A percentile compares a stretch with the other conserved stretches of the same genome.
These are phyloP conservation scores for Anagrus nilaparvatae DNA, from an alignment of 1,140 invertebrate species.

Conservation along the genomic window DNA sequence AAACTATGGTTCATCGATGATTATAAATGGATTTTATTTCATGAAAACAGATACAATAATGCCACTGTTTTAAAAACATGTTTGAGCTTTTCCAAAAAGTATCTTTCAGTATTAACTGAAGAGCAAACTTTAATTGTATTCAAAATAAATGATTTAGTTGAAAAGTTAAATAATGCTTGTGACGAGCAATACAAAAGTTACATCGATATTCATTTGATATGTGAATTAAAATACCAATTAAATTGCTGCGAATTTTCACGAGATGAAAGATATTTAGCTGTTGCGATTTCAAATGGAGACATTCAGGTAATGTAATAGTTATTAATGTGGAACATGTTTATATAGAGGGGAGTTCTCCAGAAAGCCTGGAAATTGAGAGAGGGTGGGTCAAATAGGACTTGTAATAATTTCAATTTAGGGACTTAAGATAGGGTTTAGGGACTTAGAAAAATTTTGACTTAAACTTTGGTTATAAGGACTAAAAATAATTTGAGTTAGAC, in stretches of 20 bases:
- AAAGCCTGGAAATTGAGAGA: too few species aligned
- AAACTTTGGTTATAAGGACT: neutral
- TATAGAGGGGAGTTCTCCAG: too few species aligned
- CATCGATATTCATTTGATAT: constrained; percentile 8
- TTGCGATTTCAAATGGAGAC: constrained; percentile 32
- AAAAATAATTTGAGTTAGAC: too few species aligned
- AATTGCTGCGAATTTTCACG: constrained; percentile 34
- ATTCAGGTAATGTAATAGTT: constrained; percentile 37
- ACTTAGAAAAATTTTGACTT: neutral
- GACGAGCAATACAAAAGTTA: neutral
- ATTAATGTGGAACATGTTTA: too few species aligned
- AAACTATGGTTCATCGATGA: constrained; percentile 25
- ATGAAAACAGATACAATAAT: constrained; percentile 8
- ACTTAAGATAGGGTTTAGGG: too few species aligned
- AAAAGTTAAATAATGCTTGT: too few species aligned
- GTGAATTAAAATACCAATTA: constrained; percentile 16
- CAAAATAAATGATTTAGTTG: constrained; percentile 9
- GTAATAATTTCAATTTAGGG: too few species aligned
- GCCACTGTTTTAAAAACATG: constrained; percentile 22
- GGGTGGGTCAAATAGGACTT: too few species aligned
- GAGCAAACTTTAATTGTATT: constrained; percentile 13
- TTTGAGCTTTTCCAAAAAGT: constrained; percentile 24
- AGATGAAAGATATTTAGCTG: constrained; percentile 31
- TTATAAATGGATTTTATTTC: constrained; percentile 19
- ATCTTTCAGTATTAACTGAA: constrained; percentile 25